Base-by-base conservation (phyloP, 2,113 vertebrate species). In the Thymallus thymallus region DNA sequence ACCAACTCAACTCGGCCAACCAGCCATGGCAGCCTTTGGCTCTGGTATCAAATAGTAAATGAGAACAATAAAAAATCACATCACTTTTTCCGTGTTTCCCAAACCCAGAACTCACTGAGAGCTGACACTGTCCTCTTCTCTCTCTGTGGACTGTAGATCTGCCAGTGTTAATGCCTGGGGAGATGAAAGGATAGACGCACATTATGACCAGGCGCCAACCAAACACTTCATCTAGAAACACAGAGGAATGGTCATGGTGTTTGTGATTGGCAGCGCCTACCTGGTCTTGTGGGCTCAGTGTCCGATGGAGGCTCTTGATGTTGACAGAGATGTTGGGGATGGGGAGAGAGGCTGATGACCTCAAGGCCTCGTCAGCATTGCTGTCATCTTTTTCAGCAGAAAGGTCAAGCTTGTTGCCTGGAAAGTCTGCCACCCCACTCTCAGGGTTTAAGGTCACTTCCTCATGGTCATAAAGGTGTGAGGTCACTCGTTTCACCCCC, bases 121-220 rank as follows among this genome's bases (percentile, higher is more conserved):
- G 13, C 3, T 22, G 0, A 58, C 84, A 69, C 35, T 71, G 22
- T 80, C 76, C 23, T 78, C 70, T 23, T 13, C 20, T 2, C 69
- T 76, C 29, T 78, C 73, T 5, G 86, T 74, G 29, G 51, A 3
- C 32, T 87, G 82, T 1, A 92, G 62, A 51, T 93, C 91, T 41
- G 76, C 72, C 22, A 91, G 76, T 18, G 88, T 92, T 78, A 94
- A 86, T 75, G 87, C 82, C 92, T 93, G 80, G 16, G 63, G 63
- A 30, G 26, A 16, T 30, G 23, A 64, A 7, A 16, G 10, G 13
- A 29, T 16, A 29, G 13, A 64, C 12, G 30, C 12, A 29, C 62
- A 3, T 26, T 29, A 24, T 13, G 24, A 26, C 35, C 35, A 41
- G 6, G 61, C 13, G 12, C 3, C 16, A 18, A 51, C 48, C 48